Evolutionary conservation across 2,888 invertebrate genomes (phyloP), one percentile per base, ranked within the genome.

Genomic region (Ormyrus rosae): DNA sequence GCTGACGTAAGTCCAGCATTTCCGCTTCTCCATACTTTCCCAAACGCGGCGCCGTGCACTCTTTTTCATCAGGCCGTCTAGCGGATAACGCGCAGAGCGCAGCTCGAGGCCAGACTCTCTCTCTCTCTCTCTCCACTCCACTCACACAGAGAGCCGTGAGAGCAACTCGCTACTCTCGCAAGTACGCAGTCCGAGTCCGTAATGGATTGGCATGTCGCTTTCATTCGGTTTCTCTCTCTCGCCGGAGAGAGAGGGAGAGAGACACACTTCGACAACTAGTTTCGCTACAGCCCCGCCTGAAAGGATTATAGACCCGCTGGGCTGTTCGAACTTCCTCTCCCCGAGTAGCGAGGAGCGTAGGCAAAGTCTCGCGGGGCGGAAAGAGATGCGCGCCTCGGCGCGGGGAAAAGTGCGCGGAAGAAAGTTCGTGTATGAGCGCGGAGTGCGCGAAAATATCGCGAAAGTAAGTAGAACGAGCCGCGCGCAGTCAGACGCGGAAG

Each of bases 251-350:
- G 19, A 73, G 19, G 7, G 61, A 65, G 56, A 61, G 79, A 56
- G 58, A 81, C 74, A 81, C 73, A 83, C 82, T 83, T 83, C 69
- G 78, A 78, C 78, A 83, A 83, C 83, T 83, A 83, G 83, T 83
- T 83, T 82, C 72, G 68, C 73, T 73, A 19, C 19, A 8, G 53
- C 6, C n/a, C 48, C 50, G 50, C 51, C 51, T 73, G 81, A 81
- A 81, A 81, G 70, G 81, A 81, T 81, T 81, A 78, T 71, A 77
- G 58, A 72, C 70, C 48, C 67, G 55, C 58, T 70, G 64, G 64
- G 46, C 72, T 67, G 68, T 50, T 78, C 55, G 61, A 73, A 78
- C 72, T 71, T 78, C 48, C 68, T 34, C 34, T 64, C 65, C 46
- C 46, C 10, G n/a, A 13, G 58, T 1, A 63, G 48, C 34, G 34